These are phyloP conservation scores for Chrysoperla carnea DNA, from an alignment of 1,140 invertebrate species.

Conservation along the genomic window DNA sequence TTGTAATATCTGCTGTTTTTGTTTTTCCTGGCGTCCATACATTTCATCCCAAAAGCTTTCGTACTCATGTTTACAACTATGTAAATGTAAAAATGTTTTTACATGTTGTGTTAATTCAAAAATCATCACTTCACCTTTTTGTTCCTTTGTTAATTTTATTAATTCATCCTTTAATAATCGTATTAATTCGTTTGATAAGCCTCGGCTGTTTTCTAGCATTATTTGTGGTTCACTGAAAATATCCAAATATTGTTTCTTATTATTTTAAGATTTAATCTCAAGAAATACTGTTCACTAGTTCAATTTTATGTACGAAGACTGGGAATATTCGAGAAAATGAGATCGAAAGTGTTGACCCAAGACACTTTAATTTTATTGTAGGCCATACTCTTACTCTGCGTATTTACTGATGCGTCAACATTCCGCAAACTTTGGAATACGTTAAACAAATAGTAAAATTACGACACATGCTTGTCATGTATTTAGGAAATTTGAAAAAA, in stretches of 20 bases:
- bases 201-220: slow-evolving; percentile 42
- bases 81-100: slow-evolving; percentile 44
- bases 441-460: too few relatives aligned
- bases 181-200: slow-evolving; percentile 43
- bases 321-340: too few relatives aligned
- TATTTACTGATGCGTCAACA: too few relatives aligned
- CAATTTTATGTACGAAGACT: too few relatives aligned
- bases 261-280: too few relatives aligned
- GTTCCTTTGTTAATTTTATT: slow-evolving; percentile 28
- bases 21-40: slow-evolving; percentile 41
- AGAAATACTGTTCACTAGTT: too few relatives aligned
- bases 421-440: too few relatives aligned
- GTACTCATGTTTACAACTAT: slow-evolving; percentile 48
- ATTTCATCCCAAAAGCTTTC: slow-evolving; percentile 74
- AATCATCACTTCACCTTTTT: slow-evolving; percentile 60
- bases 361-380: too few relatives aligned
- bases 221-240: slow-evolving; percentile 37
- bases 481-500: too few relatives aligned
- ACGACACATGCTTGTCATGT: too few relatives aligned
- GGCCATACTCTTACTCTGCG: too few relatives aligned
- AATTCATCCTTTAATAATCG: slow-evolving; percentile 35
- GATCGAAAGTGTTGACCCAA: too few relatives aligned
- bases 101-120: slow-evolving; percentile 52
- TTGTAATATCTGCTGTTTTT: slow-evolving; percentile 36
- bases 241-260: background rate